Percentiles rank a stretch among this genome's conserved stretches.
These are phyloP conservation scores for Heliocidaris tuberculata DNA, from an alignment of 35 echinoderm and acorn worm genomes.

Conservation along the genomic window DNA sequence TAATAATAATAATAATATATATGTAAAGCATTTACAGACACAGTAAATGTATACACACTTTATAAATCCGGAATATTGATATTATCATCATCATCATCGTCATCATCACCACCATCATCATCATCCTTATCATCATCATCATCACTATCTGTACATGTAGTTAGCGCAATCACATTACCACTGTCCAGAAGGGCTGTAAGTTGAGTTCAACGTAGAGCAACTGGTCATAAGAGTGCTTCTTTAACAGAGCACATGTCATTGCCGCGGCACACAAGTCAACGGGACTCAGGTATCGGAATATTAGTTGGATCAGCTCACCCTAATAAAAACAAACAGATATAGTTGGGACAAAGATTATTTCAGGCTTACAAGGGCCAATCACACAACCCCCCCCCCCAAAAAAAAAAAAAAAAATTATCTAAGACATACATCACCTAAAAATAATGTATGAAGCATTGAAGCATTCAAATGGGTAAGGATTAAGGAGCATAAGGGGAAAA, in stretches of 20 bases:
- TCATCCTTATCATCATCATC: background rate
- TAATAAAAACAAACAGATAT: background rate
- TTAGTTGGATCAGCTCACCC: conserved; percentile 76
- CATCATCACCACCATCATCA: background rate
- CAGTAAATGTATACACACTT: too few relatives aligned
- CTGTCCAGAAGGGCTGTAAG: conserved; percentile 77
- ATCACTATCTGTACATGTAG: background rate
- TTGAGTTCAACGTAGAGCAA: conserved; percentile 69
- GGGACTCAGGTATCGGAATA: conserved; percentile 67
- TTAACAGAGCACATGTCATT: conserved; percentile 72
- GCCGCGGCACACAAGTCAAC: conserved; percentile 61
- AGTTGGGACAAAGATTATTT: too few relatives aligned
- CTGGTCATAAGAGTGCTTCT: conserved; percentile 77
- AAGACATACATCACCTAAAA: too few relatives aligned
- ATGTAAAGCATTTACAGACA: too few relatives aligned
- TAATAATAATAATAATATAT: too few relatives aligned
- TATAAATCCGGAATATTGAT: too few relatives aligned
- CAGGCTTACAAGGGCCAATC: background rate
- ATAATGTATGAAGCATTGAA: too few relatives aligned
- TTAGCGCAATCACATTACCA: conserved; percentile 26
- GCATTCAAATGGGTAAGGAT: too few relatives aligned
- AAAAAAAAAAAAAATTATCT: too few relatives aligned
- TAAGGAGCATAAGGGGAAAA: too few relatives aligned
- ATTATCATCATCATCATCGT: too few relatives aligned
- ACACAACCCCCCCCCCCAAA: too few relatives aligned